Percentiles rank a stretch among this genome's conserved stretches.
Conservation (phyloP, 2,888 invertebrate species). For the Stratiomys singularior region DNA sequence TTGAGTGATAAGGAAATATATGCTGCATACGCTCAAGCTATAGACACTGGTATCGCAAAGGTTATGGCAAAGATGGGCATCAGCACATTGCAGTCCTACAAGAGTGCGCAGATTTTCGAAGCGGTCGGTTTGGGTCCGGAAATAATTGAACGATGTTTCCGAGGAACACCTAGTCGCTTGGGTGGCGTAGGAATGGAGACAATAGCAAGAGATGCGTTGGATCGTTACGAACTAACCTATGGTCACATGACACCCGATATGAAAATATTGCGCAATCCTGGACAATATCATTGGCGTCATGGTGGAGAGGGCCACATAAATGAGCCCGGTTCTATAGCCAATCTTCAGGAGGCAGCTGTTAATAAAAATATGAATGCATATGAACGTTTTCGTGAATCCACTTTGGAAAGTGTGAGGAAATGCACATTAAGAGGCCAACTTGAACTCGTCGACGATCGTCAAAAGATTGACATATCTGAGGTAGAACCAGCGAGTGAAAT, state of each 20-base stretch:
- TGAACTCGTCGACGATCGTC: slow-evolving; percentile 81
- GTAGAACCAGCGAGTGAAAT: slow-evolving; percentile 95
- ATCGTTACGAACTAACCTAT: slow-evolving; percentile 80
- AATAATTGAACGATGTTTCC: slow-evolving; percentile 94
- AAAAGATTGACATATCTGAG: slow-evolving; percentile 84
- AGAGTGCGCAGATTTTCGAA: slow-evolving; percentile 99
- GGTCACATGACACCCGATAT: slow-evolving; percentile 73
- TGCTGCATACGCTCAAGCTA: slow-evolving; percentile 88
- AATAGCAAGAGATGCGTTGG: slow-evolving; percentile 85
- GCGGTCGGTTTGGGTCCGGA: slow-evolving; percentile 95
- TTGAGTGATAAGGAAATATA: slow-evolving; percentile 85
- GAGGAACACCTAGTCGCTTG: slow-evolving; percentile 75
- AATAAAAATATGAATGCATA: slow-evolving; percentile 86
- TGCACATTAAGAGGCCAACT: slow-evolving; percentile 95
- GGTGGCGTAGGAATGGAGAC: slow-evolving; percentile 93
- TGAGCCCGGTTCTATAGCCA: slow-evolving; percentile 84
- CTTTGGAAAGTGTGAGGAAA: slow-evolving; percentile 83
- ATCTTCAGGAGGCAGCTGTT: slow-evolving; percentile 84
- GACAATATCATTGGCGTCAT: slow-evolving; percentile 95
- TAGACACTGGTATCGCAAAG: slow-evolving; percentile 90
- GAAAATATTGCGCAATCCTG: slow-evolving; percentile 81
- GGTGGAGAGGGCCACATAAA: slow-evolving; percentile 99
- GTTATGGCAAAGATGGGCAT: slow-evolving; percentile 99
- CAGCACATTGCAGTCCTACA: slow-evolving; percentile 97
- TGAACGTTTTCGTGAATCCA: slow-evolving; percentile 85